Evolutionary conservation across 2,797 vertebrate genomes (phyloP), one percentile per base, ranked within the genome.

Genomic region (Rhynchonycteris naso): DNA sequence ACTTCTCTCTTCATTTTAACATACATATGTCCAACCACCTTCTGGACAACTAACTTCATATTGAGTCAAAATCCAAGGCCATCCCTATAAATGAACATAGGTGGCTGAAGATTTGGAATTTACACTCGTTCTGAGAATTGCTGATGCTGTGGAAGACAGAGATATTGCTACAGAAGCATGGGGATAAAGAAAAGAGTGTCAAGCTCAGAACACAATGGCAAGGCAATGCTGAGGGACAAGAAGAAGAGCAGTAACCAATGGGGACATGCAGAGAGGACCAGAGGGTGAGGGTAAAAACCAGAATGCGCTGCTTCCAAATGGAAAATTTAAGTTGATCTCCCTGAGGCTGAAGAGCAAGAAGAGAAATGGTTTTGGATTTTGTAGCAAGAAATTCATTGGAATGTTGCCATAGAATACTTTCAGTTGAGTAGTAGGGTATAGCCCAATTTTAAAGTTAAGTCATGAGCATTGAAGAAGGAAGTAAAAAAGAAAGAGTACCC

Each of bases 241-340:
- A 90, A 58, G 35, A 43, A 94, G 26, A 78, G 1, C 35, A 65
- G 82, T 35, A 87, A 15, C 14, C 28, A 54, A 21, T 4, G 15
- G 26, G 38, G 15, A 35, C 12, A 52, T 4, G 19, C 30, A 61
- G 18, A 47, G n/a, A 56, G 56, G 24, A 33, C 30, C 38, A 22
- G 71, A 90, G 14, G 75, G 43, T 47, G 52, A 50, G 56, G 33
- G 26, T 58, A 16, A 43, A 72, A 81, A 86, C 24, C 38, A 56
- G 58, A 26, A 71, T 0, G 0, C 2, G 47, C 28, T 26, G 7
- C 63, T 14, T 68, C 24, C 47, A 1, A 2, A 2, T 5, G n/a
- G 50, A 30, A 28, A 38, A 11, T 54, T 58, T 35, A 63, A 83
- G 43, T 28, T 75, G 6, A 19, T 13, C 5, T 47, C 38, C 52